Conservation (phyloP, 2,113 vertebrate genomes). For the Laticauda laticaudata region DNA sequence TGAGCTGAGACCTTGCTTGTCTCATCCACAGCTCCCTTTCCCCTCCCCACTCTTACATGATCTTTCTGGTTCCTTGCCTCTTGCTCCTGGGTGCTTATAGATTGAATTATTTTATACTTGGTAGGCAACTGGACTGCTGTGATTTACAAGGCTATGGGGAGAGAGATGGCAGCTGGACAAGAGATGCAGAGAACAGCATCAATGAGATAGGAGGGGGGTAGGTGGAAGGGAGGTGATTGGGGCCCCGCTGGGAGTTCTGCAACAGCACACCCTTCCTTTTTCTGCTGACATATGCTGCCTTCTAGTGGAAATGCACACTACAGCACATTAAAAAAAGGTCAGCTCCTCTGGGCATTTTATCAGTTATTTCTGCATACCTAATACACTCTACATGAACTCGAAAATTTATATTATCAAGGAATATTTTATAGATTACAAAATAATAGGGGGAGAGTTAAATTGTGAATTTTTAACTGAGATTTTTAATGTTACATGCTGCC, state of each 20-base stretch:
- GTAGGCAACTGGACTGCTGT: neutral
- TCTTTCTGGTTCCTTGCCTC: neutral
- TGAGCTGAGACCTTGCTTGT: neutral
- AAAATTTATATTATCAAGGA: neutral
- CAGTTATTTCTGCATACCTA: too few relatives aligned
- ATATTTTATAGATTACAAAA: neutral
- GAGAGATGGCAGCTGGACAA: neutral
- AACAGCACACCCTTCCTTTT: conserved; percentile 6
- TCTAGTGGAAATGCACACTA: neutral
- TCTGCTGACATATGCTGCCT: neutral
- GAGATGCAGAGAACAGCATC: neutral
- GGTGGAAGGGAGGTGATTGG: neutral
- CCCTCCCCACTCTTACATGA: neutral
- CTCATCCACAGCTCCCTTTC: neutral
- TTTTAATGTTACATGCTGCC: neutral
- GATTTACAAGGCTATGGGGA: conserved; percentile 14
- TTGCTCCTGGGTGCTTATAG: conserved; percentile 8
- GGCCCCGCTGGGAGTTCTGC: neutral
- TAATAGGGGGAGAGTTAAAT: neutral
- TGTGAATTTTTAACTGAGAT: neutral
- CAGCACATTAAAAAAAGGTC: neutral
- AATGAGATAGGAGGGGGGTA: neutral
- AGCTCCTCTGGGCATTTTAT: neutral
- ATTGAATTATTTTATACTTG: conserved; percentile 20
- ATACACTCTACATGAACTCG: neutral